Evolutionary conservation across 2,888 invertebrate species (phyloP).

Genomic region (Girardia tigrina): DNA sequence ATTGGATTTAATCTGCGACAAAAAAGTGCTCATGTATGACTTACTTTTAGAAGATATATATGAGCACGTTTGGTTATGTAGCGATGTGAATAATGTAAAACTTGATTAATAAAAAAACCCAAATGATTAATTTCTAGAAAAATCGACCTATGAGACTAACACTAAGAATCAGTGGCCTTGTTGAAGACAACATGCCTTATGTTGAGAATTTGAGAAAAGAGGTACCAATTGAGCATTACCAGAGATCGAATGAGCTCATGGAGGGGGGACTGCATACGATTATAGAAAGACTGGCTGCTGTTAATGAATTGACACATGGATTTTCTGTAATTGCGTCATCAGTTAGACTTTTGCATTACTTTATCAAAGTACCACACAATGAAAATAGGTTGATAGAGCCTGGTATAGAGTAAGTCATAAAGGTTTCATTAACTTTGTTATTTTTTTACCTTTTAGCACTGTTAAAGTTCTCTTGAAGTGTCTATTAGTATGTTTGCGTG

Average conservation of each 20-base stretch:
- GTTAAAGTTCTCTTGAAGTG: not conserved
- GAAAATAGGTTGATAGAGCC: not conserved
- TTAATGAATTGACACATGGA: conserved; percentile 2
- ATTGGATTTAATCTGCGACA: conserved; percentile 13
- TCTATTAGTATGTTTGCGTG: not conserved
- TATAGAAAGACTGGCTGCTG: not conserved
- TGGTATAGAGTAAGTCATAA: not conserved
- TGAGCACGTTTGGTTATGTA: conserved; percentile 14
- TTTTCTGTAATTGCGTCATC: not conserved
- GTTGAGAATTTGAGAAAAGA: conserved; percentile 24
- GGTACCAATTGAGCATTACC: not conserved
- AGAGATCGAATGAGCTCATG: not conserved
- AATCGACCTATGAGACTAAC: conserved; percentile 28
- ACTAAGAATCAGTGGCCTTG: conserved; percentile 21
- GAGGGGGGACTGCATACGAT: conserved; percentile 19
- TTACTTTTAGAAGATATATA: conserved; percentile 27
- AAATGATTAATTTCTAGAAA: not conserved
- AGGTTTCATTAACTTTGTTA: not conserved
- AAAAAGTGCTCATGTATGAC: conserved; percentile 25
- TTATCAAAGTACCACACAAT: conserved; percentile 6
- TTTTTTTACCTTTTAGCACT: not conserved
- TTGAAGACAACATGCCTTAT: conserved; percentile 23
- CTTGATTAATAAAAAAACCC: not conserved
- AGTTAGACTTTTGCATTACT: not conserved
- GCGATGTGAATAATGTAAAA: not conserved